A percentile compares a stretch with the other conserved stretches of the same genome.
These are phyloP conservation scores for Lacerta agilis DNA, from an alignment of 2,797 vertebrate species.

Conservation along the genomic window DNA sequence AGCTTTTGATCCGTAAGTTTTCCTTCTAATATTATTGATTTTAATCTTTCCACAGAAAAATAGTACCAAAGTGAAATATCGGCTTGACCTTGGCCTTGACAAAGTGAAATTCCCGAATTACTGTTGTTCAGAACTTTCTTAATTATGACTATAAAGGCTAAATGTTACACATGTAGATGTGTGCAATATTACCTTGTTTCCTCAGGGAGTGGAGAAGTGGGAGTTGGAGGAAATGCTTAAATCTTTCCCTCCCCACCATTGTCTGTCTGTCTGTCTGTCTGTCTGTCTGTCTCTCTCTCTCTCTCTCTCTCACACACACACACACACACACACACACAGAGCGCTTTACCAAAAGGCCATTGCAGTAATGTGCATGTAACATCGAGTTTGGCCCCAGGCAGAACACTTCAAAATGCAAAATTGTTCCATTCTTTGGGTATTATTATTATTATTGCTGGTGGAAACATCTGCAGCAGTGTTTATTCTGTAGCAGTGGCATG, in stretches of 20 bases:
- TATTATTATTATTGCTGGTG: slow-evolving; percentile 65
- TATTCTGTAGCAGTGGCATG: slow-evolving; percentile 56
- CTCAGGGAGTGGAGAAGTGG: neutral
- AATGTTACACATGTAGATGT: neutral
- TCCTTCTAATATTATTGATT: neutral
- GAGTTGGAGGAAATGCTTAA: neutral
- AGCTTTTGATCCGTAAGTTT: slow-evolving; percentile 94
- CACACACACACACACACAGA: neutral
- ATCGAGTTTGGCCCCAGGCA: neutral
- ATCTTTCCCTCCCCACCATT: neutral
- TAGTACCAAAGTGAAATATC: neutral
- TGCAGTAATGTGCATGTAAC: neutral
- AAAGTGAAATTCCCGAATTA: neutral
- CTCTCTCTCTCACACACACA: too few relatives aligned
- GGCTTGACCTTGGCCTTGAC: slow-evolving; percentile 24
- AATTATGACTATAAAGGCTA: slow-evolving; percentile 45
- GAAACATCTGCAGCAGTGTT: slow-evolving; percentile 56
- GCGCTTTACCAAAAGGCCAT: neutral
- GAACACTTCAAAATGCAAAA: slow-evolving; percentile 61
- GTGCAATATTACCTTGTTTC: neutral
- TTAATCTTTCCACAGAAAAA: slow-evolving; percentile 13
- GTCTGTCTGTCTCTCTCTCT: too few relatives aligned
- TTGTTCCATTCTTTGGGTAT: slow-evolving; percentile 50
- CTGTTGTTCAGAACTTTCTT: slow-evolving; percentile 47
- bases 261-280: neutral